These are phyloP conservation scores for Hemitrygon akajei DNA, from an alignment of 2,797 vertebrate species.

Conservation along the genomic window DNA sequence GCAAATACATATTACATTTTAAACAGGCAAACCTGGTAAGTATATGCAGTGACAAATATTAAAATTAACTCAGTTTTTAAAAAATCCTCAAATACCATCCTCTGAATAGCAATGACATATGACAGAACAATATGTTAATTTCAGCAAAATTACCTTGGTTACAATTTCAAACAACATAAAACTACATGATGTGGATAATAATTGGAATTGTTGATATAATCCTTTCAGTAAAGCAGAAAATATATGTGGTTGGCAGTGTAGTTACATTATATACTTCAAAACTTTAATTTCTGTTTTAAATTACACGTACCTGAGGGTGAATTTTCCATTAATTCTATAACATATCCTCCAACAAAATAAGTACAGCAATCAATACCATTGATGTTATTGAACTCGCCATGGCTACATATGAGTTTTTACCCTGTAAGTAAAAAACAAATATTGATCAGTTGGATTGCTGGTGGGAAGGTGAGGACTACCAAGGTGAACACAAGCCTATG, in stretches of 20 bases:
- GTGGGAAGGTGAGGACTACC: neutral
- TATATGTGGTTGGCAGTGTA: neutral
- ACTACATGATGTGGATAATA: neutral
- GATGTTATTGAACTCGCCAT: neutral
- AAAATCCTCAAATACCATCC: neutral
- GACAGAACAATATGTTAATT: neutral
- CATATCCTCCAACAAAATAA: neutral
- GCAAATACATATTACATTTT: neutral
- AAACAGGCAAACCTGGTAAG: neutral
- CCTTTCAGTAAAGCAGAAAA: neutral
- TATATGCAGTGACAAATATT: neutral
- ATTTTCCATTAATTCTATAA: slow-evolving; percentile 34
- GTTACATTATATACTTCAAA: neutral
- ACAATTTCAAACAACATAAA: neutral
- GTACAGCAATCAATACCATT: slow-evolving; percentile 21
- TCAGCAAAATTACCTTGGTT: slow-evolving; percentile 2
- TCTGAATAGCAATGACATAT: neutral
- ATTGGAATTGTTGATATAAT: neutral
- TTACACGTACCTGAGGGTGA: neutral
- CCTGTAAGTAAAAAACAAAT: neutral
- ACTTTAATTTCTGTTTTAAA: slow-evolving; percentile 28
- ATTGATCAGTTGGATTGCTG: neutral
- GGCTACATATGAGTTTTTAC: neutral
- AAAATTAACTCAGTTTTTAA: neutral
- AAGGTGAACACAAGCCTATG: neutral